Percentiles rank a stretch among this genome's conserved stretches.
phyloP scores from a whole-genome alignment of 2,888 invertebrate genomes.

The Synergus laeviventris region DNA sequence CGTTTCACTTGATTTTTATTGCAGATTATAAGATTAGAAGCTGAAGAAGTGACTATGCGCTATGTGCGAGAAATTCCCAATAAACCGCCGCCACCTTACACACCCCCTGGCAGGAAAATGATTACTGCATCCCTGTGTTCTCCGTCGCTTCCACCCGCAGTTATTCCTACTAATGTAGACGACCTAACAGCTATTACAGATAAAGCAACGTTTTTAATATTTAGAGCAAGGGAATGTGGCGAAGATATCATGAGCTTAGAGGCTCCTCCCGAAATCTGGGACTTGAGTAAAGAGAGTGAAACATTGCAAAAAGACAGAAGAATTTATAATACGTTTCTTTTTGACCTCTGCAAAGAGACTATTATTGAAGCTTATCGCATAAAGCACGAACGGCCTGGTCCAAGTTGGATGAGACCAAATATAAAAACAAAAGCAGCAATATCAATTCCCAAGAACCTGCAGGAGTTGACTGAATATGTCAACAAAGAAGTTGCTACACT shows the following conservation, averaged over 20 bases:
- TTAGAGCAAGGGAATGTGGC: slow-evolving; percentile 73
- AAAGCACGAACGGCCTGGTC: slow-evolving; percentile 74
- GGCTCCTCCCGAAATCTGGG: slow-evolving; percentile 68
- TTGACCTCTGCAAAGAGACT: slow-evolving; percentile 81
- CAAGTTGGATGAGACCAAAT: slow-evolving; percentile 78
- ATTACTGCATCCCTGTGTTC: slow-evolving; percentile 68
- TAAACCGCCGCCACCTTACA: slow-evolving; percentile 87
- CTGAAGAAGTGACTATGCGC: slow-evolving; percentile 78
- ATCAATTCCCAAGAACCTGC: slow-evolving; percentile 76
- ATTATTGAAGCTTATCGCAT: slow-evolving; percentile 77
- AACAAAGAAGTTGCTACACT: slow-evolving; percentile 77
- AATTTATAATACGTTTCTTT: slow-evolving; percentile 79
- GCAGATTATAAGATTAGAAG: slow-evolving; percentile 80
- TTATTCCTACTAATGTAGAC: slow-evolving; percentile 76
- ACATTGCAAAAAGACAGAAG: slow-evolving; percentile 65
- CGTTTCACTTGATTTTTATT: slow-evolving; percentile 47
- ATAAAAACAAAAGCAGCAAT: slow-evolving; percentile 74
- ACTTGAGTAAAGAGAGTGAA: slow-evolving; percentile 67
- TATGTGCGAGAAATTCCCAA: slow-evolving; percentile 84
- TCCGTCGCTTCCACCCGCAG: slow-evolving; percentile 68
- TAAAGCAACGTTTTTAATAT: slow-evolving; percentile 76
- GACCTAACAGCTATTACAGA: slow-evolving; percentile 76
- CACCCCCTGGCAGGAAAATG: slow-evolving; percentile 78
- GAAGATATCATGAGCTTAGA: slow-evolving; percentile 67
- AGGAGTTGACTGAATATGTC: slow-evolving; percentile 77